Percentiles rank a stretch among this genome's conserved stretches.
Evolutionary conservation across 1,140 invertebrate species (phyloP).

Genomic region (Chlorops oryzae): DNA sequence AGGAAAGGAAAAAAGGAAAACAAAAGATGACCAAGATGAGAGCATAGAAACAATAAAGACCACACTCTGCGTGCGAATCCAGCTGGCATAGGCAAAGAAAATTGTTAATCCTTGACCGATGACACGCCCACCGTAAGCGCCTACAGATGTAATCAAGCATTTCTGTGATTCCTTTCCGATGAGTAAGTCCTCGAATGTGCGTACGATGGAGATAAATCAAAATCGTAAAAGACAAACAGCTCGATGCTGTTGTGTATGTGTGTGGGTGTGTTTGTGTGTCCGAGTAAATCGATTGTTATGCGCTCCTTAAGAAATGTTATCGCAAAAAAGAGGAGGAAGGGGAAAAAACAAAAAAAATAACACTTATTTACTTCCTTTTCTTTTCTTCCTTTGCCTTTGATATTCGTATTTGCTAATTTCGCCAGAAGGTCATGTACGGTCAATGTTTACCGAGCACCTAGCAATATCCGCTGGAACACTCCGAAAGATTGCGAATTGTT

Average conservation of each 20-base stretch:
- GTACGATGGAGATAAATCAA: background rate
- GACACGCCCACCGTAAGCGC: background rate
- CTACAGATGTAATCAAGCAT: background rate
- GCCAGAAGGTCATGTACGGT: no score
- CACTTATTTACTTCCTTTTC: no score
- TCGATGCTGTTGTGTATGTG: background rate
- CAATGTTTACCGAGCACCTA: no score
- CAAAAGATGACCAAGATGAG: background rate
- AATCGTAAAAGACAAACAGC: conserved; percentile 1
- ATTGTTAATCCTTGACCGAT: background rate
- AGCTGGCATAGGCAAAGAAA: background rate
- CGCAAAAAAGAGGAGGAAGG: no score
- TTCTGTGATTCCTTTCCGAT: no score
- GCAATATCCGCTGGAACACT: no score
- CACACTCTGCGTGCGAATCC: background rate
- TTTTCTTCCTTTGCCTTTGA: no score
- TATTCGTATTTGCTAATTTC: no score
- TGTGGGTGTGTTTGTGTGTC: background rate
- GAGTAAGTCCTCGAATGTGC: background rate
- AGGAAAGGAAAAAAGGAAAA: background rate
- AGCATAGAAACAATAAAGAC: background rate
- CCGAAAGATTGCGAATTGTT: no score
- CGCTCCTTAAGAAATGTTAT: no score
- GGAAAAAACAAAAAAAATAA: no score
- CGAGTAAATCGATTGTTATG: no score